Evolutionary conservation across 1,140 invertebrate species (phyloP), one percentile per base, ranked within the genome.

Genomic region (Papilio helenus): DNA sequence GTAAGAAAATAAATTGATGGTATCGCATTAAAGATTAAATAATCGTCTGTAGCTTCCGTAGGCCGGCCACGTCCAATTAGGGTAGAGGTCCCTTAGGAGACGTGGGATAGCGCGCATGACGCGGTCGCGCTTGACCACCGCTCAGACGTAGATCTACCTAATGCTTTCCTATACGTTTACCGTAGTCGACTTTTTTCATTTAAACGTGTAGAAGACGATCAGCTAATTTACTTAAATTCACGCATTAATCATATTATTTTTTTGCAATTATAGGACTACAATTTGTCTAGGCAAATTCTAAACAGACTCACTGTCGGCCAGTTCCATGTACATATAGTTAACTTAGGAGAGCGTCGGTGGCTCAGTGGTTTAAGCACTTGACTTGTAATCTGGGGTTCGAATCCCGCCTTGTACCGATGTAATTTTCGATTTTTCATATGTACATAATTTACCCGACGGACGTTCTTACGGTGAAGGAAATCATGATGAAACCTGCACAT

Each of bases 11-110:
- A 83, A 79, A 72, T 86, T 79, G 79, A 80, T 83, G 84, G 82
- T 79, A 81, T 81, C 26, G 79, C 82, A 87, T 84, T 82, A 84
- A 79, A 85, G 86, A 90, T 89, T 90, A 88, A 89, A 88, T 90
- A 88, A 90, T 88, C 86, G 87, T 65, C 81, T 79, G 81, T 79
- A 84, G 80, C 86, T 89, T 88, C 81, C 78, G 79, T 76, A 90
- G 87, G 86, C 87, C 78, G 86, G 80, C 86, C 89, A 87, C 90
- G 89, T 92, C 84, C 88, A 91, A 93, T 92, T 93, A 93, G 88
- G 88, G 86, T 80, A 81, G 72, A 34, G 78, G 85, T 88, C 89
- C 84, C 86, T n/a, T 26, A 87, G 85, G 88, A 90, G 81, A 76
- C 73, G 81, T 81, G 82, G 85, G 84, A 88, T 90, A 84, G 87